A percentile compares a stretch with the other conserved stretches of the same genome.
phyloP scores from a whole-genome alignment of 1,140 invertebrate genomes.

The Aphelenchoides avenae region DNA sequence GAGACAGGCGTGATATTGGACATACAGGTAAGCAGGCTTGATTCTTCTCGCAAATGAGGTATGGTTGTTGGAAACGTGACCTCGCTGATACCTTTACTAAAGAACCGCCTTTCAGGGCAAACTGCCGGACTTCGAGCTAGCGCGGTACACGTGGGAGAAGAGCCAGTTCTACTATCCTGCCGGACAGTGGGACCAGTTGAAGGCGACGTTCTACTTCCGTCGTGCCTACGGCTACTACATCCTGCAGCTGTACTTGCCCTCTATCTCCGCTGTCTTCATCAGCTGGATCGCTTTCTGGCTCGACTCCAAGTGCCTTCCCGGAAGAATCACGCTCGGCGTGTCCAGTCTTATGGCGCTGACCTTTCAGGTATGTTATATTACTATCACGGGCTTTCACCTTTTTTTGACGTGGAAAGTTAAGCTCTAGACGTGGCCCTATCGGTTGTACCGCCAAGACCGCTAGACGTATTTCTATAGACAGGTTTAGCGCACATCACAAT shows the following conservation, averaged over 20 bases:
- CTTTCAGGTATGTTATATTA: no score
- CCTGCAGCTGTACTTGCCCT: constrained; percentile 47
- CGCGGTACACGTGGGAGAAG: constrained; percentile 43
- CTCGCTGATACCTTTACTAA: neutral
- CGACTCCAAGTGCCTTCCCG: constrained; percentile 45
- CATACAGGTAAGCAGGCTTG: constrained; percentile 19
- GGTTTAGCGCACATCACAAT: no score
- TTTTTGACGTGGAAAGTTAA: no score
- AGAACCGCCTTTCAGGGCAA: no score
- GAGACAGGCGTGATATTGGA: constrained; percentile 41
- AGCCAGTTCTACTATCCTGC: constrained; percentile 45
- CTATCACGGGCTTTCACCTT: no score
- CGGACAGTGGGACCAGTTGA: constrained; percentile 45
- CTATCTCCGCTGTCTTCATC: constrained; percentile 48
- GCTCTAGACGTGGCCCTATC: no score
- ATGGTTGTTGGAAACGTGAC: constrained; percentile 8
- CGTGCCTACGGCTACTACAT: constrained; percentile 50
- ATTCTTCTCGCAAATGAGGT: constrained; percentile 10
- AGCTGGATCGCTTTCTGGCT: constrained; percentile 51
- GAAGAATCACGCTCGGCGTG: constrained; percentile 21
- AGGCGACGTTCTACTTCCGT: constrained; percentile 47
- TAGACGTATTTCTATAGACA: no score
- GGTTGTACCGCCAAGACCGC: no score
- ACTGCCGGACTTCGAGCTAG: constrained; percentile 44
- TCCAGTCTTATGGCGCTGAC: constrained; percentile 31